Evolutionary conservation across 2,888 invertebrate species (phyloP), one percentile per base, ranked within the genome.

Genomic region (Mythimna pallens): DNA sequence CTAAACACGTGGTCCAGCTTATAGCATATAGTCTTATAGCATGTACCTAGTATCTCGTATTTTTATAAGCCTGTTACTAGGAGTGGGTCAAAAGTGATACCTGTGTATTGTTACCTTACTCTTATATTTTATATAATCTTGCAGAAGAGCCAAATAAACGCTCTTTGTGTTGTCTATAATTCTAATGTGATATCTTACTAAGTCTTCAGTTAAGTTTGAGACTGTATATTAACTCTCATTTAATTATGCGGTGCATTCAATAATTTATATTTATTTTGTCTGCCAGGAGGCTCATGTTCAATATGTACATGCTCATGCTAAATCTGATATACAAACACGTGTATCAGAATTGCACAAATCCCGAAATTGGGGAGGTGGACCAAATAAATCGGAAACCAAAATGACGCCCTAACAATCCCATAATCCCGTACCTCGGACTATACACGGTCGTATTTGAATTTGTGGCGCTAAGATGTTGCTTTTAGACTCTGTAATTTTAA

Each of bases 351-450:
- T 25, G 66, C 50, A 73, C 62, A 73, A 76, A 78, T 80, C 65
- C 80, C 80, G n/a, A 83, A 85, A 78, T 78, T 64, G 76, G 81
- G 81, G 72, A 59, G 64, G 22, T 73, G 73, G 71, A 76, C 63
- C 90, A 90, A 93, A 93, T 93, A 93, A 93, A 93, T 92, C 89
- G 91, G 86, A 87, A 89, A 90, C 87, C 90, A 83, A 91, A 93
- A 93, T 91, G 91, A 92, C 84, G 88, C 88, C 88, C 88, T 88
- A 84, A 88, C 90, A 92, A 92, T 91, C 93, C 92, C 82, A 78
- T 92, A 92, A 94, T 92, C 92, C 91, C 85, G 70, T 84, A 86
- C 86, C 86, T 84, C 87, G 87, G 85, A 85, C 87, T 85, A 85
- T 88, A 89, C 90, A 84, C 84, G 84, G 66, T 72, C 72, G 89